A percentile compares a stretch with the other conserved stretches of the same genome.
Evolutionary conservation across 2,797 vertebrate genomes (phyloP).

Genomic region (Synanceia verrucosa): DNA sequence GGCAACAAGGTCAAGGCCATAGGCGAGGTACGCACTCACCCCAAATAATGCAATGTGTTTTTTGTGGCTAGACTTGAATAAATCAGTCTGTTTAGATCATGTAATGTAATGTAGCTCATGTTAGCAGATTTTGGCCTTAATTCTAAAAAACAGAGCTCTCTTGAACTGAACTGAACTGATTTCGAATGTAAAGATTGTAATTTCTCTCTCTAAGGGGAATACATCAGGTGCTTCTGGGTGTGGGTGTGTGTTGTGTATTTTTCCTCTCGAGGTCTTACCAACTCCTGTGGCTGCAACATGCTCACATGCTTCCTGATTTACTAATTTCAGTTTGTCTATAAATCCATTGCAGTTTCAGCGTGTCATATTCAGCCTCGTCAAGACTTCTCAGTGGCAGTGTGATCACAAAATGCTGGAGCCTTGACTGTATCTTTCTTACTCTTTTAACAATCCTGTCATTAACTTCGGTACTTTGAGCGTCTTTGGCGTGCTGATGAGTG

Average conservation of each 20-base stretch:
- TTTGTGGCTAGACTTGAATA: slow-evolving; percentile 87
- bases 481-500: slow-evolving; percentile 52
- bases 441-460: slow-evolving; percentile 62
- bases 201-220: slow-evolving; percentile 61
- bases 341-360: slow-evolving; percentile 62
- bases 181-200: slow-evolving; percentile 47
- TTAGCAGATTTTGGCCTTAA: slow-evolving; percentile 60
- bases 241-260: slow-evolving; percentile 72
- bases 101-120: slow-evolving; percentile 52
- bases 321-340: slow-evolving; percentile 59
- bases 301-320: slow-evolving; percentile 53
- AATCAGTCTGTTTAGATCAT: slow-evolving; percentile 76
- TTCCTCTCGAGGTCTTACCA: slow-evolving; percentile 56
- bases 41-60: slow-evolving; percentile 78
- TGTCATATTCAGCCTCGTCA: slow-evolving; percentile 40
- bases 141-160: slow-evolving; percentile 40
- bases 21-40: slow-evolving; percentile 94
- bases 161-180: slow-evolving; percentile 30
- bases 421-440: slow-evolving; percentile 59
- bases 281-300: slow-evolving; percentile 73
- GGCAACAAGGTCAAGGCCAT: slow-evolving; percentile 99
- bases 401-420: slow-evolving; percentile 68
- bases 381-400: slow-evolving; percentile 39
- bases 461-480: slow-evolving; percentile 49
- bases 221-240: slow-evolving; percentile 66